A percentile compares a stretch with the other conserved stretches of the same genome.
Conservation (phyloP, 2,113 vertebrate species). For the Calcarius ornatus region DNA sequence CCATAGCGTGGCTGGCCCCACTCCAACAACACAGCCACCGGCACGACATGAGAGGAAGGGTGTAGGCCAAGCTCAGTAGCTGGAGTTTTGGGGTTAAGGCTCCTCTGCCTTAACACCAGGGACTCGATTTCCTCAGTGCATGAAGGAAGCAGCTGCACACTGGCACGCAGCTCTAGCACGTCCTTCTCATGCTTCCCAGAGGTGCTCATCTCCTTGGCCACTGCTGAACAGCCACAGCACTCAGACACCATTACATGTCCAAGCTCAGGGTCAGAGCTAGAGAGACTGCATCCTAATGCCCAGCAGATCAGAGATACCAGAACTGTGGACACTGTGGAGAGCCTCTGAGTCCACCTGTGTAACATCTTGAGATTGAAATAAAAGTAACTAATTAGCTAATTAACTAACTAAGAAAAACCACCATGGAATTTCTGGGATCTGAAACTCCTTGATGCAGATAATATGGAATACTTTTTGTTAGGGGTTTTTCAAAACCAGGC, state of each 20-base stretch:
- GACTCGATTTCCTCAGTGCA: neutral
- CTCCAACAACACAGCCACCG: rapidly evolving
- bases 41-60: neutral
- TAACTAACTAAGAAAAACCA: neutral
- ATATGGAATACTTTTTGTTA: neutral
- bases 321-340: neutral
- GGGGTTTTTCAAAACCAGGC: neutral
- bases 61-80: neutral
- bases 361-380: neutral
- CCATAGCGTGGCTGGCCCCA: rapidly evolving
- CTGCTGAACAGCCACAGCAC: neutral
- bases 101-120: neutral
- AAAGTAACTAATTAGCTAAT: neutral
- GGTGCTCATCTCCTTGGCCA: rapidly evolving
- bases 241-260: rapidly evolving
- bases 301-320: neutral
- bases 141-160: neutral
- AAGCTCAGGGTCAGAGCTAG: neutral
- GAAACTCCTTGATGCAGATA: neutral
- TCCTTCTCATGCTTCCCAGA: neutral
- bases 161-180: neutral
- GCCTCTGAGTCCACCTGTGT: too few species aligned
- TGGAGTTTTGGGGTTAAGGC: neutral
- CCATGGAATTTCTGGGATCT: neutral
- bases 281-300: neutral